These are phyloP conservation scores for Arothron firmamentum DNA, from an alignment of 2,113 vertebrate species.

Conservation along the genomic window DNA sequence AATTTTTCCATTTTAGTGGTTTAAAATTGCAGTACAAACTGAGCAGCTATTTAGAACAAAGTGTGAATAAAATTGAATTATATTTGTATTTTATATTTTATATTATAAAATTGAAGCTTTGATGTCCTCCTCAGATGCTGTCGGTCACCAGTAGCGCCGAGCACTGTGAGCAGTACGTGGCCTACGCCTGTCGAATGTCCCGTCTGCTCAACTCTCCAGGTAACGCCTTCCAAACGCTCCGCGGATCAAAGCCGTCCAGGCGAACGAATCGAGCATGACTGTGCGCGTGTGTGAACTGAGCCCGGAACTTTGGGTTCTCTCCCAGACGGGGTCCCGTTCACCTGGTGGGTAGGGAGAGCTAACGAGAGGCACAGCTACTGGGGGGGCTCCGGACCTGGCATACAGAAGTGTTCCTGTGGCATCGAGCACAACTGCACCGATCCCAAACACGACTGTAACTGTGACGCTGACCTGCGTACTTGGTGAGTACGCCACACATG, in stretches of 20 bases:
- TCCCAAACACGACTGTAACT: constrained; percentile 88
- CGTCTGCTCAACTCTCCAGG: constrained; percentile 91
- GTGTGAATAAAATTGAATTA: too few relatives aligned
- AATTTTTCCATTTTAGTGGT: too few relatives aligned
- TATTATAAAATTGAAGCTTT: too few relatives aligned
- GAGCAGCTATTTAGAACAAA: too few relatives aligned
- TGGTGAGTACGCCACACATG: constrained; percentile 81
- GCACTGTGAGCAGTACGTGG: constrained; percentile 89
- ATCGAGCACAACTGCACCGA: constrained; percentile 94
- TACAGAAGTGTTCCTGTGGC: constrained; percentile 96
- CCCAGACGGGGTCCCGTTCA: constrained; percentile 84
- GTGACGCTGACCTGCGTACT: constrained; percentile 87
- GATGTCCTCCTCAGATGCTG: constrained; percentile 68
- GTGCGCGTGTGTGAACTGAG: background rate
- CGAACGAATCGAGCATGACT: background rate
- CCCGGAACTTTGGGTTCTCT: constrained; percentile 9
- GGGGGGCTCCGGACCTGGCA: constrained; percentile 94
- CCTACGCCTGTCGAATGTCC: constrained; percentile 91
- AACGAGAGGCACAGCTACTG: constrained; percentile 95
- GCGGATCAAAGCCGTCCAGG: background rate
- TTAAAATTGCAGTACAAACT: too few relatives aligned
- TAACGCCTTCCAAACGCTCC: constrained; percentile 50
- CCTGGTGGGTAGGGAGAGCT: constrained; percentile 93
- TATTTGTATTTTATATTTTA: too few relatives aligned
- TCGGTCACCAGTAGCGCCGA: constrained; percentile 85